These are phyloP conservation scores for Pseudococcus longispinus DNA, from an alignment of 2,888 invertebrate genomes.

Conservation along the genomic window DNA sequence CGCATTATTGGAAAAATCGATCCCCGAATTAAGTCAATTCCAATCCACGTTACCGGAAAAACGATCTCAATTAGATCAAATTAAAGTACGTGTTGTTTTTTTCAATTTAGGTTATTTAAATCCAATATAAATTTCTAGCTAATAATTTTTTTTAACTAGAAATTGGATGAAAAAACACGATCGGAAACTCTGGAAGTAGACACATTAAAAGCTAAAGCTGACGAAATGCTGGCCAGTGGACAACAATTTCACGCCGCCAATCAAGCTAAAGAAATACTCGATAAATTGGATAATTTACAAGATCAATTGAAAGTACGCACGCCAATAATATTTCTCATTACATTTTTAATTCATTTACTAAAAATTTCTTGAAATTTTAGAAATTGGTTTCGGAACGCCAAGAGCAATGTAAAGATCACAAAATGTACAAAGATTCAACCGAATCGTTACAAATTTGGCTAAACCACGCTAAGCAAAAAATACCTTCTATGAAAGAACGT, in stretches of 20 bases:
- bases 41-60: slow-evolving; percentile 87
- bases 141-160: slow-evolving; percentile 61
- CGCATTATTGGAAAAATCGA: slow-evolving; percentile 76
- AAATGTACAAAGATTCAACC: slow-evolving; percentile 87
- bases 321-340: not conserved
- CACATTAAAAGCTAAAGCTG: slow-evolving; percentile 80
- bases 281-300: slow-evolving; percentile 81
- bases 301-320: slow-evolving; percentile 72
- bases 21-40: slow-evolving; percentile 76
- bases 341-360: not conserved
- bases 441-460: slow-evolving; percentile 91
- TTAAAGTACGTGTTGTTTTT: slow-evolving; percentile 67
- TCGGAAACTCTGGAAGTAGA: slow-evolving; percentile 91
- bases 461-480: slow-evolving; percentile 84
- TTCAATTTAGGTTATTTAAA: not conserved
- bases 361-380: slow-evolving; percentile 60
- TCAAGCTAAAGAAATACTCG: slow-evolving; percentile 84
- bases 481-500: slow-evolving; percentile 84
- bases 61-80: slow-evolving; percentile 81
- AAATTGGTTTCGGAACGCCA: slow-evolving; percentile 79
- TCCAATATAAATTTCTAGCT: not conserved
- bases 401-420: slow-evolving; percentile 86
- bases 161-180: slow-evolving; percentile 84
- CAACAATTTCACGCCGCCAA: slow-evolving; percentile 83
- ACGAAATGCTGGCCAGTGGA: slow-evolving; percentile 84